Evolutionary conservation across 1,140 invertebrate species (phyloP).

Genomic region (Trichogramma pretiosum): DNA sequence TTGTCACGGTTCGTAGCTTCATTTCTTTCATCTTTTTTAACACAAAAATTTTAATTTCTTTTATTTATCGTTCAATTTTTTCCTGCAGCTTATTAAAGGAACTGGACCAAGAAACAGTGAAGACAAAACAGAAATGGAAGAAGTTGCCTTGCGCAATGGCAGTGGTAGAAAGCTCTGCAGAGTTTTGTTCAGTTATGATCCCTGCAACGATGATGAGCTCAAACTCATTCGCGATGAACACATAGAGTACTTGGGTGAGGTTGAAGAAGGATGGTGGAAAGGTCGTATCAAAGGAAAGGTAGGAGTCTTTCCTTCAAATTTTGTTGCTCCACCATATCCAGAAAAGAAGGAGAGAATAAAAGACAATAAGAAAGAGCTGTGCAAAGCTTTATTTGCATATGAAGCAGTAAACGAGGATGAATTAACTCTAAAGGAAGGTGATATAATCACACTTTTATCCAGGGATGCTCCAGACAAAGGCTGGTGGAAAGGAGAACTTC

Average conservation of each 20-base stretch:
- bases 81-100: constrained; percentile 17
- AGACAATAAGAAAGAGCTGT: constrained; percentile 54
- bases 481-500: constrained; percentile 94
- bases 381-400: constrained; percentile 83
- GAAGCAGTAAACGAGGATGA: constrained; percentile 89
- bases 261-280: constrained; percentile 85
- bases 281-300: constrained; percentile 64
- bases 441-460: constrained; percentile 78
- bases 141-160: constrained; percentile 36
- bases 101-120: constrained; percentile 8
- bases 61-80: neutral
- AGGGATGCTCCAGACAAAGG: constrained; percentile 86
- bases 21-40: neutral
- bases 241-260: constrained; percentile 80
- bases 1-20: constrained; percentile 73
- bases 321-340: constrained; percentile 52
- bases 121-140: too few species aligned
- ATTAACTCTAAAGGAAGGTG: constrained; percentile 77
- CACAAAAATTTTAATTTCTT: neutral
- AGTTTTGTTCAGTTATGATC: constrained; percentile 84
- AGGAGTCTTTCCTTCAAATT: constrained; percentile 90
- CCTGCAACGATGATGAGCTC: constrained; percentile 86
- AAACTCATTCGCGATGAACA: constrained; percentile 75
- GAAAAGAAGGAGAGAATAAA: constrained; percentile 27
- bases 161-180: constrained; percentile 58